Percentiles rank a stretch among this genome's conserved stretches.
These are phyloP conservation scores for Mormyrus iriodes DNA, from an alignment of 2,113 vertebrate species.

Conservation along the genomic window DNA sequence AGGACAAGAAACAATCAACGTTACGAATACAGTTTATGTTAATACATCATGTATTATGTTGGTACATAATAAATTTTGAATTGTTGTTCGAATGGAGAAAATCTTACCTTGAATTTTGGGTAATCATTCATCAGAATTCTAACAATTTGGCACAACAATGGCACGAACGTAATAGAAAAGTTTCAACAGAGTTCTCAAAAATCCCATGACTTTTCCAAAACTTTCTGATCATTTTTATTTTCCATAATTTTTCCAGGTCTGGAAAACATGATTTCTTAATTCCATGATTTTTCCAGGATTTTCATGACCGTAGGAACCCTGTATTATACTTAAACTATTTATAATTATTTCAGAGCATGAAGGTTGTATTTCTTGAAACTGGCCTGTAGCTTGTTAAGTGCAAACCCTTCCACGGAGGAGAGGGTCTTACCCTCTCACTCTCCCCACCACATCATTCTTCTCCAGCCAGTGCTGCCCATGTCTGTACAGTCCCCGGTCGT, in stretches of 20 bases:
- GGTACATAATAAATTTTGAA: neutral
- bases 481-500: constrained; percentile 93
- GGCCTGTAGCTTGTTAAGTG: no score
- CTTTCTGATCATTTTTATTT: no score
- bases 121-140: constrained; percentile 99
- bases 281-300: no score
- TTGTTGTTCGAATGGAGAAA: neutral
- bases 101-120: constrained; percentile 93
- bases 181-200: no score
- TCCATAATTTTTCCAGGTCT: no score
- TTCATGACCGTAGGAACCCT: no score
- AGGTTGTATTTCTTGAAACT: no score
- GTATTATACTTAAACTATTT: no score
- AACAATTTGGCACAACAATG: constrained; percentile 97
- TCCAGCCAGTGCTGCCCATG: constrained; percentile 94
- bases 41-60: neutral
- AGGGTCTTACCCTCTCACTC: constrained; percentile 79
- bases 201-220: no score
- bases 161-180: constrained; percentile 78
- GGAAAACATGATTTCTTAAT: no score
- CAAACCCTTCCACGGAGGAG: neutral
- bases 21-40: neutral
- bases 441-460: constrained; percentile 93
- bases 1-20: constrained; percentile 1
- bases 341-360: no score